Percentiles rank a stretch among this genome's conserved stretches.
Conservation (phyloP, 2,888 invertebrate genomes). For the Plagodis pulveraria region DNA sequence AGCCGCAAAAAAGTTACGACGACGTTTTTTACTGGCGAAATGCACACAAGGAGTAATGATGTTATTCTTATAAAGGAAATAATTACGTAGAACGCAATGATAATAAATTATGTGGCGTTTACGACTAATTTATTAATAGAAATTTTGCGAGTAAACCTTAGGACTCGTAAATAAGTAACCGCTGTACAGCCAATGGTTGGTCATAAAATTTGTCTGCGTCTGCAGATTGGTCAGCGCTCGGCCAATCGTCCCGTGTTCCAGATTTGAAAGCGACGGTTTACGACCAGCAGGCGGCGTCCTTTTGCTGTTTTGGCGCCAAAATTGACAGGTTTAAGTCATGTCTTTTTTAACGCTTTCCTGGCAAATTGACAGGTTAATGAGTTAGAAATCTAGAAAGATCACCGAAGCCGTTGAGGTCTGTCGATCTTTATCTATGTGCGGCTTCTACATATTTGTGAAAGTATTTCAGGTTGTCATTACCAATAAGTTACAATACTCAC, state of each 20-base stretch:
- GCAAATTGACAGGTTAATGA: neutral
- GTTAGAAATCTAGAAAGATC: neutral
- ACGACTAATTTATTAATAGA: conserved; percentile 84
- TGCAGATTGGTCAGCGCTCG: conserved; percentile 70
- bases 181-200: conserved; percentile 71
- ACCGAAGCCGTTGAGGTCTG: no score
- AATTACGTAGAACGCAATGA: conserved; percentile 75
- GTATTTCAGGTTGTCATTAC: no score
- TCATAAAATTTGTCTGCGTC: conserved; percentile 74
- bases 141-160: conserved; percentile 82
- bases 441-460: no score
- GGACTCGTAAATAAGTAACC: conserved; percentile 80
- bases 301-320: conserved; percentile 83
- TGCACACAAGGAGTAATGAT: conserved; percentile 60
- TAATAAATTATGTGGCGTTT: conserved; percentile 78
- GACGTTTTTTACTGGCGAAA: conserved; percentile 39
- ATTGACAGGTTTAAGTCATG: conserved; percentile 63
- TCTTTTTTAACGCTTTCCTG: neutral
- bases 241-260: conserved; percentile 73
- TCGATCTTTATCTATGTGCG: no score
- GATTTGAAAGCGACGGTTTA: conserved; percentile 83
- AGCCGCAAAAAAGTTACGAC: conserved; percentile 37
- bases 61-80: conserved; percentile 81
- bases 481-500: no score
- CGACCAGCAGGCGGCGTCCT: conserved; percentile 76